A percentile compares a stretch with the other conserved stretches of the same genome.
Conservation (phyloP, 2,888 invertebrate species). For the Melolontha melolontha region DNA sequence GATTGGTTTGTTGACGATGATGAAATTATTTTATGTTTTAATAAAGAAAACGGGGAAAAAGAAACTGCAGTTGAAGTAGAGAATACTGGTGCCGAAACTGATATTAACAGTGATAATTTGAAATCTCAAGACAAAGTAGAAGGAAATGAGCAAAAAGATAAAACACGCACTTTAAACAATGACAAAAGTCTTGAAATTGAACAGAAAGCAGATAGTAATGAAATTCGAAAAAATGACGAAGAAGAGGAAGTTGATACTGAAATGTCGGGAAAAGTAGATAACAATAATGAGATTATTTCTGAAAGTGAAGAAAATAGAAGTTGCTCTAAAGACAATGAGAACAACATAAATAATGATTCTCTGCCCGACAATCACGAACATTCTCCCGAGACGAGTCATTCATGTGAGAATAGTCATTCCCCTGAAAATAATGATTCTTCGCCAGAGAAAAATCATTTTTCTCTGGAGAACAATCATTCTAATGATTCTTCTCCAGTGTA, state of each 20-base stretch:
- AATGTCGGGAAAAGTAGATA: conserved; percentile 6
- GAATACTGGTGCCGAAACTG: conserved; percentile 8
- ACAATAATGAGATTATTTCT: background rate
- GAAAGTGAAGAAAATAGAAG: too few relatives aligned
- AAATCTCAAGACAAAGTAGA: background rate
- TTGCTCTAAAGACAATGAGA: too few relatives aligned
- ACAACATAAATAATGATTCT: too few relatives aligned
- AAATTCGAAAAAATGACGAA: conserved; percentile 17
- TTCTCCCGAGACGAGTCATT: too few relatives aligned
- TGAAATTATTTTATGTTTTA: background rate
- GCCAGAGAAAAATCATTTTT: background rate
- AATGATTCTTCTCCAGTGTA: conserved; percentile 7
- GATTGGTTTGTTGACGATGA: conserved; percentile 16
- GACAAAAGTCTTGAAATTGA: conserved; percentile 40
- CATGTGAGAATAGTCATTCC: too few relatives aligned
- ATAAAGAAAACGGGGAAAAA: too few relatives aligned
- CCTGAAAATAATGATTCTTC: background rate
- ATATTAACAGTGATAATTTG: background rate
- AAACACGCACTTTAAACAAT: background rate
- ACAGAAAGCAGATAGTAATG: conserved; percentile 27
- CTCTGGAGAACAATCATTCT: background rate
- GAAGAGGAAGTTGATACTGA: conserved; percentile 25
- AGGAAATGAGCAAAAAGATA: too few relatives aligned
- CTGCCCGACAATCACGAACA: too few relatives aligned
- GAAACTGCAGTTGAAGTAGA: conserved; percentile 15